A percentile compares a stretch with the other conserved stretches of the same genome.
These are phyloP conservation scores for Julus scanicus DNA, from an alignment of 2,888 invertebrate genomes.

Conservation along the genomic window DNA sequence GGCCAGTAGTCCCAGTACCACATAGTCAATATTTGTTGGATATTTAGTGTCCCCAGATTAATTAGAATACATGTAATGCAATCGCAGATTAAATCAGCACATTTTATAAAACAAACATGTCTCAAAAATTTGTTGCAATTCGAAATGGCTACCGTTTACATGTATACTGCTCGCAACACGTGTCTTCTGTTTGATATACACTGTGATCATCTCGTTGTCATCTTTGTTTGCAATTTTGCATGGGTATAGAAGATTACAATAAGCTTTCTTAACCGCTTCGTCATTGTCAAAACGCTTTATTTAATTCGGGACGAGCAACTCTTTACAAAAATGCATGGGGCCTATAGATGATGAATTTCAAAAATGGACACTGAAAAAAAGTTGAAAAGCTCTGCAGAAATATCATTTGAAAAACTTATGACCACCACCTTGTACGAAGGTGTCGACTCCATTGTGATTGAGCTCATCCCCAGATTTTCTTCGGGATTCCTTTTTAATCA, in stretches of 20 bases:
- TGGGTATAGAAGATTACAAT: slow-evolving; percentile 28
- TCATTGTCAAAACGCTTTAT: slow-evolving; percentile 35
- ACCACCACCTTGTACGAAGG: not conserved
- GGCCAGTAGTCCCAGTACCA: too few relatives aligned
- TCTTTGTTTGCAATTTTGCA: slow-evolving; percentile 30
- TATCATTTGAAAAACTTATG: not conserved
- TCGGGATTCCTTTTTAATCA: slow-evolving; percentile 25
- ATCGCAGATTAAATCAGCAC: not conserved
- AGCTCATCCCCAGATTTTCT: not conserved
- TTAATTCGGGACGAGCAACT: slow-evolving; percentile 11
- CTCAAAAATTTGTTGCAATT: not conserved
- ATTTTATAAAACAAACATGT: not conserved
- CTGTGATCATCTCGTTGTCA: slow-evolving; percentile 4
- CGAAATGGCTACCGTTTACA: slow-evolving; percentile 1
- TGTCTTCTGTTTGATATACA: not conserved
- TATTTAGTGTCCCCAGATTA: not conserved
- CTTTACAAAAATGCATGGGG: slow-evolving; percentile 6
- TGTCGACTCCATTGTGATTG: not conserved
- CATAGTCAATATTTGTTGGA: too few relatives aligned
- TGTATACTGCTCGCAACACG: not conserved
- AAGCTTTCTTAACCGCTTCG: slow-evolving; percentile 32
- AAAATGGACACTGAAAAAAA: not conserved
- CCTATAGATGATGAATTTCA: not conserved
- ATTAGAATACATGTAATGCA: not conserved
- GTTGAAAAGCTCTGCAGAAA: not conserved